These are phyloP conservation scores for Sipunculus nudus DNA, from an alignment of 2,888 invertebrate species.

Conservation along the genomic window DNA sequence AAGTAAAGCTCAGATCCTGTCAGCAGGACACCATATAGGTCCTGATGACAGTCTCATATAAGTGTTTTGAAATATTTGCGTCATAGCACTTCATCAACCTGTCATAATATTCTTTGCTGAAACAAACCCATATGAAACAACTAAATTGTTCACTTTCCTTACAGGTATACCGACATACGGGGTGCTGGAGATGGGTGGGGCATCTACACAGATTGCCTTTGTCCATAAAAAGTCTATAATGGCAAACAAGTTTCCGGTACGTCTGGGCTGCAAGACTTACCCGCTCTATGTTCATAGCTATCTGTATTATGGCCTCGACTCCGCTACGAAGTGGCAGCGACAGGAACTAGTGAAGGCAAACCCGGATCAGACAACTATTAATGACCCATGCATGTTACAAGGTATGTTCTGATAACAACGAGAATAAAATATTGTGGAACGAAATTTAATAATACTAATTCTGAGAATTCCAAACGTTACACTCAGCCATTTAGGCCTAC, in stretches of 20 bases:
- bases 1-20: too few relatives aligned
- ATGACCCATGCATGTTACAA: constrained; percentile 56
- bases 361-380: constrained; percentile 15
- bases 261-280: constrained; percentile 50
- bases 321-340: constrained; percentile 47
- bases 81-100: too few relatives aligned
- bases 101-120: too few relatives aligned
- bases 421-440: neutral
- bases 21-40: too few relatives aligned
- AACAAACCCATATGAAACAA: too few relatives aligned
- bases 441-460: too few relatives aligned
- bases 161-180: too few relatives aligned
- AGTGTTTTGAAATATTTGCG: too few relatives aligned
- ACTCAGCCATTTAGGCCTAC: too few relatives aligned
- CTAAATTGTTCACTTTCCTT: too few relatives aligned
- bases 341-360: constrained; percentile 33
- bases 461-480: too few relatives aligned
- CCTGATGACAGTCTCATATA: too few relatives aligned
- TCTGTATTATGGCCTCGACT: constrained; percentile 57
- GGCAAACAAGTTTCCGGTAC: constrained; percentile 59
- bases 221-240: constrained; percentile 54
- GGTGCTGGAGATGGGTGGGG: constrained; percentile 71
- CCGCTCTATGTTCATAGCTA: constrained; percentile 63
- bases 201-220: constrained; percentile 69
- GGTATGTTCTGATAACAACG: constrained; percentile 36